Evolutionary conservation across 2,888 invertebrate genomes (phyloP).

Genomic region (Tinea semifulvella): DNA sequence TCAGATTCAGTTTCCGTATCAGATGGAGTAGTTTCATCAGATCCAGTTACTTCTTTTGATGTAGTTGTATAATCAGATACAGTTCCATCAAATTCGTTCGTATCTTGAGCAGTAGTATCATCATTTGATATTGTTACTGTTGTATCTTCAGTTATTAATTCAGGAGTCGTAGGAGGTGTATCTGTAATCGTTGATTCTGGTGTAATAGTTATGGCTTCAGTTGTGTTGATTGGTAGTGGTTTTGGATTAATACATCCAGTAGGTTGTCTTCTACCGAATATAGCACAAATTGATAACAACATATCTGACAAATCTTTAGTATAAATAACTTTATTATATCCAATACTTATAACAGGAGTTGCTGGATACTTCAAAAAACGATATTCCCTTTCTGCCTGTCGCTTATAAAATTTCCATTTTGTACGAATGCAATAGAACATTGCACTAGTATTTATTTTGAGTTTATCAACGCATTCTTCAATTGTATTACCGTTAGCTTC

Average conservation of each 20-base stretch:
- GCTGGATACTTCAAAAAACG: neutral
- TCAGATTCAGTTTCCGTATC: too few relatives aligned
- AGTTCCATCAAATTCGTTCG: too few relatives aligned
- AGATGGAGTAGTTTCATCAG: too few relatives aligned
- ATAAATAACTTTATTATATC: neutral
- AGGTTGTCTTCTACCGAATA: neutral
- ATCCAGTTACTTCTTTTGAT: too few relatives aligned
- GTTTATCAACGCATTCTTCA: neutral
- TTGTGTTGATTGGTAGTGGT: neutral
- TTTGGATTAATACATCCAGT: neutral
- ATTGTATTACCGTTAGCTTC: neutral
- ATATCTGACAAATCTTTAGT: neutral
- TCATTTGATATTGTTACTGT: neutral
- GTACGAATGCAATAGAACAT: neutral
- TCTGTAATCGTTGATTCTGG: neutral
- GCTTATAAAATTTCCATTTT: neutral
- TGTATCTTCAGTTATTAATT: neutral
- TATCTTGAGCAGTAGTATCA: neutral
- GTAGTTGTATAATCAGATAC: too few relatives aligned
- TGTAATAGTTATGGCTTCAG: neutral
- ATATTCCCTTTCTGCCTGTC: neutral
- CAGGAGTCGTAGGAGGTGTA: neutral
- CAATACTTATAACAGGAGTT: neutral
- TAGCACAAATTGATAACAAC: neutral
- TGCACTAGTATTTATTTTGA: neutral